A percentile compares a stretch with the other conserved stretches of the same genome.
These are phyloP conservation scores for Sebastes vulpes DNA, from an alignment of 2,797 vertebrate genomes.

Conservation along the genomic window DNA sequence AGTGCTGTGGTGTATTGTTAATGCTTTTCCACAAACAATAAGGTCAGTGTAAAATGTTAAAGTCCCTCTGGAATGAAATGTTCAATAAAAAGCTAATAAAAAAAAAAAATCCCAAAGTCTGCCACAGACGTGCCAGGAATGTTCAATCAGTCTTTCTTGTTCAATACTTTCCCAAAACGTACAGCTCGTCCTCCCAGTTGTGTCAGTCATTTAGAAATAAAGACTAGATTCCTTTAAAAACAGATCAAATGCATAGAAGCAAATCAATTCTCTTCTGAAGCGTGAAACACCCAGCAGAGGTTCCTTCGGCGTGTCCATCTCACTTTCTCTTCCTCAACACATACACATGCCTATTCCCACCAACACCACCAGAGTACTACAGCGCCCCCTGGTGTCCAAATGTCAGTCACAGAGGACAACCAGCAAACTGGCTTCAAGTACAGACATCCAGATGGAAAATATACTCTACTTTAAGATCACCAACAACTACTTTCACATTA, in stretches of 20 bases:
- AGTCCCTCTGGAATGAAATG: slow-evolving; percentile 39
- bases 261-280: slow-evolving; percentile 16
- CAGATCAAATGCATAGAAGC: slow-evolving; percentile 53
- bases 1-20: not conserved
- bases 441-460: not conserved
- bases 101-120: not conserved
- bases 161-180: slow-evolving; percentile 4
- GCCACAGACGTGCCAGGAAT: slow-evolving; percentile 6
- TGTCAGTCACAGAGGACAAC: not conserved
- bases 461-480: not conserved
- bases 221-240: slow-evolving; percentile 13
- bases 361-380: not conserved
- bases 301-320: not conserved
- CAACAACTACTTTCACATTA: not conserved
- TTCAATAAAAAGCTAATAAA: not conserved
- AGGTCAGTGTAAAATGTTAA: slow-evolving; percentile 19
- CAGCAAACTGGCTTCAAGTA: not conserved
- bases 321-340: slow-evolving; percentile 34
- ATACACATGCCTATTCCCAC: slow-evolving; percentile 13
- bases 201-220: not conserved
- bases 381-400: slow-evolving; percentile 22
- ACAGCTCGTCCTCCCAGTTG: slow-evolving; percentile 11
- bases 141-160: not conserved
- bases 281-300: slow-evolving; percentile 5
- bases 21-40: not conserved